Evolutionary conservation across 1,140 invertebrate genomes (phyloP), one percentile per base, ranked within the genome.

Genomic region (Gryllus bimaculatus): DNA sequence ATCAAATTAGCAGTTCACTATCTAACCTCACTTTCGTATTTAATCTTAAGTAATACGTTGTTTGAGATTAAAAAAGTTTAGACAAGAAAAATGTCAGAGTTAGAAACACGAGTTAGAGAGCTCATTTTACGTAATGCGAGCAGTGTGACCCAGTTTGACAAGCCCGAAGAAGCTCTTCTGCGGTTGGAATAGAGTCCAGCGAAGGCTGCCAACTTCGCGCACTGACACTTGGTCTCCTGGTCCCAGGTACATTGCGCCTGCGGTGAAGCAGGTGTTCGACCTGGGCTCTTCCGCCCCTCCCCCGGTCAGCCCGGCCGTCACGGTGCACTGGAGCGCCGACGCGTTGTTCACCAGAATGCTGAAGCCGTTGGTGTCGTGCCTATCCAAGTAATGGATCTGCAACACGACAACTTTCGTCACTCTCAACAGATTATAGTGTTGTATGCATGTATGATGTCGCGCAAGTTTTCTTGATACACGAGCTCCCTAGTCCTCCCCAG

Each of bases 91-190:
- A 39, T 39, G 26, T 39, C 26, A 39, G 26, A 39, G 26, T 39
- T 39, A 39, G 26, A 39, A 39, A 39, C 5, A 39, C 26, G 26
- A 5, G 26, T 39, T 39, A 39, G 26, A 39, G 26, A 39, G 26
- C 26, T 39, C 26, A 66, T 66, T 18, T 66, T 66, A 66, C 54
- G 54, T 66, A 18, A 66, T 66, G 18, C 54, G 54, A 66, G 54
- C 85, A 4, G 87, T 84, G 80, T 91, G 89, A n/a, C 89, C 89
- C n/a, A 93, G 85, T 86, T 93, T 93, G 66, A 93, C 88, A 8
- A 93, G 87, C 49, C 93, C 93, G 83, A 94, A 94, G 86, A 93
- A 94, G 82, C 93, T 94, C 83, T 94, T 93, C 76, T 90, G 90
- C 18, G 90, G 88, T 82, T 93, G 89, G 83, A 94, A 91, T 18